These are phyloP conservation scores for Asarcornis scutulata DNA, from an alignment of 2,113 vertebrate genomes.

Conservation along the genomic window DNA sequence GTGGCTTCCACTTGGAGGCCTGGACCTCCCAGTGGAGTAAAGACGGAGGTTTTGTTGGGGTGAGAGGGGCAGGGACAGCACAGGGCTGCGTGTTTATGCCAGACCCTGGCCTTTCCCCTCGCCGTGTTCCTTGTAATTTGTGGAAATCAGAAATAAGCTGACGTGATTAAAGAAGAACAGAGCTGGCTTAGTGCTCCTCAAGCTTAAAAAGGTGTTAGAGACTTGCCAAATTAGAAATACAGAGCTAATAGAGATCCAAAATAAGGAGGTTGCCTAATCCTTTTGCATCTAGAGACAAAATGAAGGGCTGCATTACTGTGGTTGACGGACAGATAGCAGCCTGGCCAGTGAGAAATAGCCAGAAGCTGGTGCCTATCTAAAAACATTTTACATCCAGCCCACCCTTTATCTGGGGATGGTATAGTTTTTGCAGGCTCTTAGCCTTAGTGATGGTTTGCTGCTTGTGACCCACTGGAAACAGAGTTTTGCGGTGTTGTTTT, in stretches of 20 bases:
- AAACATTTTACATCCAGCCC: background rate
- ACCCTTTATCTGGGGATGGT: background rate
- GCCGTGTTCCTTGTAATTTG: slow-evolving; percentile 66
- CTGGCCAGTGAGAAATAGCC: background rate
- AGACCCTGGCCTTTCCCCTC: slow-evolving; percentile 33
- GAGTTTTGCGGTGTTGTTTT: background rate
- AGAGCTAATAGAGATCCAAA: slow-evolving; percentile 65
- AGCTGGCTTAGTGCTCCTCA: slow-evolving; percentile 73
- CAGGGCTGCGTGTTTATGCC: background rate
- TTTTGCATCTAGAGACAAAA: background rate
- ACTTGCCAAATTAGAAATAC: slow-evolving; percentile 67
- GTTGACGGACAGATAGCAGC: slow-evolving; percentile 4
- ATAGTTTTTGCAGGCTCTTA: background rate
- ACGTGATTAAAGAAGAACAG: slow-evolving; percentile 68
- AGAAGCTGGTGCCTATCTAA: background rate
- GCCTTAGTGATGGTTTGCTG: background rate
- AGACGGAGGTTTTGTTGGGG: background rate
- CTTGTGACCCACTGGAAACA: background rate
- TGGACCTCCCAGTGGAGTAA: accelerated
- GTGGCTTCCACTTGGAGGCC: background rate
- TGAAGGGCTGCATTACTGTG: background rate
- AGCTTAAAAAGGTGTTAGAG: slow-evolving; percentile 79
- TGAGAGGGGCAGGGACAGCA: background rate
- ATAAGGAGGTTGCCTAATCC: slow-evolving; percentile 47
- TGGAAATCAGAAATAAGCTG: slow-evolving; percentile 73